Percentiles rank a stretch among this genome's conserved stretches.
Conservation (phyloP, 2,113 vertebrate genomes). For the Albula goreensis region DNA sequence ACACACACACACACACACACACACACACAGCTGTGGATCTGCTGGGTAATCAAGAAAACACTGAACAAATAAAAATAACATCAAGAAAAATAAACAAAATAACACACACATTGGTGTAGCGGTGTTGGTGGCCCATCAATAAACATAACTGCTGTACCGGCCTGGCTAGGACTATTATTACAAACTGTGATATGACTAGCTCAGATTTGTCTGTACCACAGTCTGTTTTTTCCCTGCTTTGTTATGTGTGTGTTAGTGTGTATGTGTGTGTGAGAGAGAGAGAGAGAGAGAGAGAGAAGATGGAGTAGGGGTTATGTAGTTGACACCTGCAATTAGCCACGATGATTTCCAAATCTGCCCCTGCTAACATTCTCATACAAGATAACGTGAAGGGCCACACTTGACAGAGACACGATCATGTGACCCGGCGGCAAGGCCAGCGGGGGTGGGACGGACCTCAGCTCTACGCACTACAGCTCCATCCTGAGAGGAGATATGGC, state of each 20-base stretch:
- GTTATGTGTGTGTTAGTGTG: background rate
- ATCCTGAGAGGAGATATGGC: background rate
- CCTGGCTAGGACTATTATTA: too few relatives aligned
- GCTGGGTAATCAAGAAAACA: too few relatives aligned
- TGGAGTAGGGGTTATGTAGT: slow-evolving; percentile 17
- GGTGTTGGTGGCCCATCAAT: too few relatives aligned
- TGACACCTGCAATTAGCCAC: slow-evolving; percentile 11
- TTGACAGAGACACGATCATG: slow-evolving; percentile 7
- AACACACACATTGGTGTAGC: too few relatives aligned
- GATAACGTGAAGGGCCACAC: background rate
- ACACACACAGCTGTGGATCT: too few relatives aligned
- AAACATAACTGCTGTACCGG: too few relatives aligned
- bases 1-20: too few relatives aligned
- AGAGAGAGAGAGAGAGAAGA: slow-evolving; percentile 17
- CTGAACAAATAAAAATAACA: too few relatives aligned
- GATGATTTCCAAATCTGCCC: background rate
- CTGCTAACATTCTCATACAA: background rate
- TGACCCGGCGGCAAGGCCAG: background rate
- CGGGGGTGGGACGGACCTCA: background rate
- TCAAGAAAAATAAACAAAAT: too few relatives aligned
- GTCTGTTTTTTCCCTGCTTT: too few relatives aligned
- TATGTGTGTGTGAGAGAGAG: background rate
- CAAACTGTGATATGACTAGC: too few relatives aligned
- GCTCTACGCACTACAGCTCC: background rate
- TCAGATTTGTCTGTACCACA: too few relatives aligned